A percentile compares a stretch with the other conserved stretches of the same genome.
phyloP scores from a whole-genome alignment of 1,140 invertebrate species.

The Atta texana region DNA sequence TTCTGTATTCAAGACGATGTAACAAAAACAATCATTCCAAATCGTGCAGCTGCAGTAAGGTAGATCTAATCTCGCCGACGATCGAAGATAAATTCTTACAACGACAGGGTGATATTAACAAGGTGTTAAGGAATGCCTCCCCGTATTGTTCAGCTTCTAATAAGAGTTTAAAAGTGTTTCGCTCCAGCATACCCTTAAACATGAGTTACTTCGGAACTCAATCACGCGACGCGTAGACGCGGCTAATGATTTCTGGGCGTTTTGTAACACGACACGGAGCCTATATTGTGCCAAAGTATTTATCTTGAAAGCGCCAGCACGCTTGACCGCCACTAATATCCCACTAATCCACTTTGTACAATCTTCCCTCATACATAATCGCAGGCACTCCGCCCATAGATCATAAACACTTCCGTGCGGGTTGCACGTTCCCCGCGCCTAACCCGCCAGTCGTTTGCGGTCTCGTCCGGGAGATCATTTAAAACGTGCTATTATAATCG shows the following conservation, averaged over 20 bases:
- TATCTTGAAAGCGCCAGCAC: slow-evolving; percentile 61
- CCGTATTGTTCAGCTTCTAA: slow-evolving; percentile 12
- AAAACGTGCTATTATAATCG: slow-evolving; percentile 55
- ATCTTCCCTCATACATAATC: slow-evolving; percentile 62
- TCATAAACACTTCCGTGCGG: slow-evolving; percentile 61
- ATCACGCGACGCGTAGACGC: slow-evolving; percentile 58
- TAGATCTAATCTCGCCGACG: slow-evolving; percentile 16
- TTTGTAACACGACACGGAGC: slow-evolving; percentile 58
- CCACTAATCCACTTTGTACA: slow-evolving; percentile 62
- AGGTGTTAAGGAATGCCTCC: slow-evolving; percentile 49
- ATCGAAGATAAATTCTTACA: slow-evolving; percentile 44
- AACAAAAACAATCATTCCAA: neutral
- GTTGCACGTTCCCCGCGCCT: slow-evolving; percentile 18
- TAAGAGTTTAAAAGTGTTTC: slow-evolving; percentile 41
- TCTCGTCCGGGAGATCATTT: slow-evolving; percentile 36
- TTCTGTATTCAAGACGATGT: neutral
- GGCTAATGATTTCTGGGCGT: slow-evolving; percentile 52
- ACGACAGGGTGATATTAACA: slow-evolving; percentile 28
- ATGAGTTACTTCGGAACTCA: slow-evolving; percentile 34
- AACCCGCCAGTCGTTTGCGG: slow-evolving; percentile 15
- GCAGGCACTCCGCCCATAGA: slow-evolving; percentile 51
- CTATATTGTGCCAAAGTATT: slow-evolving; percentile 60
- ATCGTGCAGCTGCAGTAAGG: neutral
- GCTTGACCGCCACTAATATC: slow-evolving; percentile 62
- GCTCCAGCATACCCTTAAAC: slow-evolving; percentile 22